Conservation (phyloP, 2,888 invertebrate species). For the Cordilura impudica region DNA sequence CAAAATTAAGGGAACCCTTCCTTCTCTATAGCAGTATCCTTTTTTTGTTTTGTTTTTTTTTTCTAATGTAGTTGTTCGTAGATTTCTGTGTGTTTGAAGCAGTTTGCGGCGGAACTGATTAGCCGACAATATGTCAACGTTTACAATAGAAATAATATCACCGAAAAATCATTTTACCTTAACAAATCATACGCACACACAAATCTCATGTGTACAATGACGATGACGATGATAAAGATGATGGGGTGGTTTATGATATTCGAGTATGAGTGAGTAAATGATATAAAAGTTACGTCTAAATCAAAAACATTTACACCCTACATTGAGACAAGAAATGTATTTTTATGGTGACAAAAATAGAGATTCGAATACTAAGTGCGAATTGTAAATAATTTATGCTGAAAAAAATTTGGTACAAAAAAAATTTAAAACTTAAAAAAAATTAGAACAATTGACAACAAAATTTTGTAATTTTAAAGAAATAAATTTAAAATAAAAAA, state of each 20-base stretch:
- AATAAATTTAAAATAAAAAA: too few species aligned
- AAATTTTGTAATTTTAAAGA: too few species aligned
- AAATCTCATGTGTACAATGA: conserved; percentile 38
- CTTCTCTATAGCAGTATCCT: neutral
- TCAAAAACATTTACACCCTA: neutral
- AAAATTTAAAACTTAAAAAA: too few species aligned
- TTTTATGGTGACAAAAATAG: too few species aligned
- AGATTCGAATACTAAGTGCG: too few species aligned
- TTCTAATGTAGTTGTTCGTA: neutral
- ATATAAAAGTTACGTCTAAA: neutral
- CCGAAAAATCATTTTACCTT: conserved; percentile 59
- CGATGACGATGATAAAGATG: conserved; percentile 10
- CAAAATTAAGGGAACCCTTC: neutral
- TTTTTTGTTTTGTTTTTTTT: neutral
- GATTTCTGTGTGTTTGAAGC: conserved; percentile 50
- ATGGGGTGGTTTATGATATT: conserved; percentile 36
- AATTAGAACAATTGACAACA: too few species aligned
- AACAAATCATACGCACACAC: conserved; percentile 41
- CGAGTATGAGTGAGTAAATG: conserved; percentile 5
- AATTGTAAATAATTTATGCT: too few species aligned
- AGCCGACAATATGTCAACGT: conserved; percentile 76
- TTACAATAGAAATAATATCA: conserved; percentile 61
- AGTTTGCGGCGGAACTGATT: conserved; percentile 77
- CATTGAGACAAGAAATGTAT: too few species aligned
- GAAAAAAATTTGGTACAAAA: too few species aligned